phyloP scores from a whole-genome alignment of 2,113 vertebrate species.

The Perca schrenkii region DNA sequence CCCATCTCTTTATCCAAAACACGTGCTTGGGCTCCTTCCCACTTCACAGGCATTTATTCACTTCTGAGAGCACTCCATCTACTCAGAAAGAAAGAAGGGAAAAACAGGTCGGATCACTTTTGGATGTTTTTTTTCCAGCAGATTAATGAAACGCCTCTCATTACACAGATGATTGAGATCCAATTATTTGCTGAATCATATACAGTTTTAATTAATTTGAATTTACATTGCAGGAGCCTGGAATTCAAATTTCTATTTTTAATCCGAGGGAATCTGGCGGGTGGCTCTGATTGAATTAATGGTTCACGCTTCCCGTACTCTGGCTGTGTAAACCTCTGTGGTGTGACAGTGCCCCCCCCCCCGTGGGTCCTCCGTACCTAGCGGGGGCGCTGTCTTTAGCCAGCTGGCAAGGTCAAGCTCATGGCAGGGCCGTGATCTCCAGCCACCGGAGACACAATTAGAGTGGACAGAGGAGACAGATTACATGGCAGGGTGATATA shows the following conservation, averaged over 20 bases:
- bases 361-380: constrained; percentile 10
- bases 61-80: constrained; percentile 27
- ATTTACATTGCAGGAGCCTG: constrained; percentile 70
- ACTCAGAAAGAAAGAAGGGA: constrained; percentile 19
- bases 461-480: constrained; percentile 58
- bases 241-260: constrained; percentile 68
- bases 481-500: constrained; percentile 68
- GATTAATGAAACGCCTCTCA: constrained; percentile 77
- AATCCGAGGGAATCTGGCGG: constrained; percentile 56
- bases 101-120: constrained; percentile 27
- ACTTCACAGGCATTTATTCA: constrained; percentile 43
- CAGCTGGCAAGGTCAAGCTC: constrained; percentile 48
- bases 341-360: neutral
- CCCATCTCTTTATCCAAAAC: constrained; percentile 42
- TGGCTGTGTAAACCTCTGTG: neutral
- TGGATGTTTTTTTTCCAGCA: constrained; percentile 43
- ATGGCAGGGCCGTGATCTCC: constrained; percentile 38
- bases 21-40: constrained; percentile 45
- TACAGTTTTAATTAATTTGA: constrained; percentile 77
- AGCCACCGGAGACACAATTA: constrained; percentile 68
- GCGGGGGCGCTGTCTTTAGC: constrained; percentile 45
- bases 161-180: constrained; percentile 81
- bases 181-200: constrained; percentile 75
- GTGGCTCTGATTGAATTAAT: constrained; percentile 63
- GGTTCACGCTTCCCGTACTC: constrained; percentile 37